Evolutionary conservation across 2,888 invertebrate genomes (phyloP).

Genomic region (Drosophila tanythrix): DNA sequence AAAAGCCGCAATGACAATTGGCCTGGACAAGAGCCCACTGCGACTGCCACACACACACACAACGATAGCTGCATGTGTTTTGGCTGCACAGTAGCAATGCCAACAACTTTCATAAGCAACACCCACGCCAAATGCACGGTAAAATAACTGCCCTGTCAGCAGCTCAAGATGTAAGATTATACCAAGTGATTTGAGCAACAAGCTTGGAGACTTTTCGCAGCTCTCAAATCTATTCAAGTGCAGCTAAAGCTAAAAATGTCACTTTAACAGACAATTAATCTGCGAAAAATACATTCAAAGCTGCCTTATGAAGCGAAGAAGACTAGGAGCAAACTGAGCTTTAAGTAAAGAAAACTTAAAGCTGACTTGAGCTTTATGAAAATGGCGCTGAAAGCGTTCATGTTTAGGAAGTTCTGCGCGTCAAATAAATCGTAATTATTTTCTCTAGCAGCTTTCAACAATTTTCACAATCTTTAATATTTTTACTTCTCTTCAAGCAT

Average conservation of each 20-base stretch:
- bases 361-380: neutral
- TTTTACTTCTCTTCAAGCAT: neutral
- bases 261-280: neutral
- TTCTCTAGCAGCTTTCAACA: neutral
- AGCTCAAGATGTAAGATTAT: slow-evolving; percentile 51
- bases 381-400: neutral
- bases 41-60: slow-evolving; percentile 25
- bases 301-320: neutral
- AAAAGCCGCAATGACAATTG: slow-evolving; percentile 49
- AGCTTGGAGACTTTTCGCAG: slow-evolving; percentile 1
- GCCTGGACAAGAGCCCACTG: slow-evolving; percentile 22
- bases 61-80: slow-evolving; percentile 10
- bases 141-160: slow-evolving; percentile 40
- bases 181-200: slow-evolving; percentile 25
- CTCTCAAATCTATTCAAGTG: slow-evolving; percentile 2
- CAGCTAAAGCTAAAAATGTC: neutral
- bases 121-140: slow-evolving; percentile 40
- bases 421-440: neutral
- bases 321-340: neutral
- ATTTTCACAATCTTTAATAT: neutral
- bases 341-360: neutral
- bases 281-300: neutral
- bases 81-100: slow-evolving; percentile 13
- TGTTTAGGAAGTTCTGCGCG: neutral
- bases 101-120: slow-evolving; percentile 54